Percentiles rank a stretch among this genome's conserved stretches.
Conservation (phyloP, 2,113 vertebrate genomes). For the Elaphurus davidianus region DNA sequence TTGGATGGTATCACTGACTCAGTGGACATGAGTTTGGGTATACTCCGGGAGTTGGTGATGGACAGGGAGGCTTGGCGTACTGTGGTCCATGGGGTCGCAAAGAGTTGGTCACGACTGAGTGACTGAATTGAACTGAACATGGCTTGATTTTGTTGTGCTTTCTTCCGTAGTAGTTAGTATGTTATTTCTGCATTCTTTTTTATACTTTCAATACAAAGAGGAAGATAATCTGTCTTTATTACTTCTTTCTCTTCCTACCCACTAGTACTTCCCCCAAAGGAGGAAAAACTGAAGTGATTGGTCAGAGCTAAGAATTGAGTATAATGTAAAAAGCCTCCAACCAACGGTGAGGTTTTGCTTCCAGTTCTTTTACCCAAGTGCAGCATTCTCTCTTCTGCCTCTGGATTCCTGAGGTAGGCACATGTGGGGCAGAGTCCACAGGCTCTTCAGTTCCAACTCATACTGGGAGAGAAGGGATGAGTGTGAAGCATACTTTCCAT, state of each 20-base stretch:
- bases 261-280: not conserved
- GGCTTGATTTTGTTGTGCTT: not conserved
- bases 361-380: not conserved
- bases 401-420: too few species aligned
- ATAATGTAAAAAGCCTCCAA: not conserved
- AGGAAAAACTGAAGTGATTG: not conserved
- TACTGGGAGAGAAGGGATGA: rapidly evolving
- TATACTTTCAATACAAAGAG: not conserved
- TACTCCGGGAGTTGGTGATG: not conserved
- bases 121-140: not conserved
- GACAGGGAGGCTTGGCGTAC: not conserved
- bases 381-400: not conserved
- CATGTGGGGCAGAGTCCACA: too few species aligned
- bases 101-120: not conserved
- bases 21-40: not conserved
- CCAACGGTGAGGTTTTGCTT: not conserved
- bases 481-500: not conserved
- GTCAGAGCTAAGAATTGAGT: not conserved
- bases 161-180: not conserved
- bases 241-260: not conserved
- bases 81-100: not conserved
- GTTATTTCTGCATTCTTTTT: not conserved
- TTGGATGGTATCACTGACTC: not conserved
- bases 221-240: not conserved
- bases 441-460: not conserved